These are phyloP conservation scores for Acanthosepion lycidas DNA, from an alignment of 2,888 invertebrate species.

Conservation along the genomic window DNA sequence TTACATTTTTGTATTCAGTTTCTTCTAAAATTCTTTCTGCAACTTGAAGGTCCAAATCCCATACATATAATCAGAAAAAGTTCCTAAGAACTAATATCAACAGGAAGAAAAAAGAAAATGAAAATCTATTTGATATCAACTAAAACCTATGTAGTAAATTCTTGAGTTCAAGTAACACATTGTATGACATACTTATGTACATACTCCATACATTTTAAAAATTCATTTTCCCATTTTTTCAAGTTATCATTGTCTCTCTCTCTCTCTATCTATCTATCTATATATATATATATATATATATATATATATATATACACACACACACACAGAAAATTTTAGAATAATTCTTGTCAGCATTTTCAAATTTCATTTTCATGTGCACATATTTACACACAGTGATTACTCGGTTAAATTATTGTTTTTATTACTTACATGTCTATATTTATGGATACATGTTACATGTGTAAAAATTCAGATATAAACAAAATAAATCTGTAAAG, in stretches of 20 bases:
- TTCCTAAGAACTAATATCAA: neutral
- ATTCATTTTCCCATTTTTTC: neutral
- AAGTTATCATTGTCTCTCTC: neutral
- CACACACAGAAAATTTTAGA: neutral
- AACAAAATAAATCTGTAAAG: too few relatives aligned
- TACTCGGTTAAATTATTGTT: too few relatives aligned
- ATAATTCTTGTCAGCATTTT: neutral
- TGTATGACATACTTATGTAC: neutral
- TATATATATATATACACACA: neutral
- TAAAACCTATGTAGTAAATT: neutral
- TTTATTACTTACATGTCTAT: too few relatives aligned
- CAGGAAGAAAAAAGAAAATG: neutral
- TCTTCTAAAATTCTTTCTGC: neutral
- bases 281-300: neutral
- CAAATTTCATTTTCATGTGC: too few relatives aligned
- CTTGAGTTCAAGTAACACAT: neutral
- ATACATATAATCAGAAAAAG: neutral
- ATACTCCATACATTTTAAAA: neutral
- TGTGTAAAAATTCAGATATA: too few relatives aligned
- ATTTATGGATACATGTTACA: too few relatives aligned
- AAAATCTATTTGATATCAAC: neutral
- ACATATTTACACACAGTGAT: too few relatives aligned
- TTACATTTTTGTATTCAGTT: neutral
- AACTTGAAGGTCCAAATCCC: conserved; percentile 1
- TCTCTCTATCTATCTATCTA: neutral